These are phyloP conservation scores for Ptilonorhynchus violaceus DNA, from an alignment of 2,113 vertebrate species.

Conservation along the genomic window DNA sequence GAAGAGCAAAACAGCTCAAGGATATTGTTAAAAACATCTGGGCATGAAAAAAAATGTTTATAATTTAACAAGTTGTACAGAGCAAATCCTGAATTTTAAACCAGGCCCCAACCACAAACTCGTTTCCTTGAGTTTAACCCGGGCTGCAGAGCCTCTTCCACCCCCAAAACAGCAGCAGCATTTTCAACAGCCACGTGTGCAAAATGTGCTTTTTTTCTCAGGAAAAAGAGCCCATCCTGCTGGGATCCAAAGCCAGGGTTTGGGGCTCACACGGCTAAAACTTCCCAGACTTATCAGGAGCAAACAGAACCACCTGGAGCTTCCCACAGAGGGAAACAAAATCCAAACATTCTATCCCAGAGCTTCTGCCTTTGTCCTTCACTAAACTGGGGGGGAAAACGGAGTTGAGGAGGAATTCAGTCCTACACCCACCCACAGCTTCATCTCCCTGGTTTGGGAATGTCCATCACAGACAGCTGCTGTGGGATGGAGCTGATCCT, in stretches of 20 bases:
- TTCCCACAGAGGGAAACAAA: not conserved
- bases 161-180: not conserved
- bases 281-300: not conserved
- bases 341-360: not conserved
- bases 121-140: not conserved
- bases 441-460: not conserved
- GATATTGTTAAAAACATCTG: not conserved
- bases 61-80: not conserved
- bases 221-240: not conserved
- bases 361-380: not conserved
- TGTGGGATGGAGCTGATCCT: not conserved
- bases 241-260: not conserved
- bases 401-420: not conserved
- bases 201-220: not conserved
- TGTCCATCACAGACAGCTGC: not conserved
- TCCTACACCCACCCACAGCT: not conserved
- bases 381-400: fast-evolving
- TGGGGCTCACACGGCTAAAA: not conserved
- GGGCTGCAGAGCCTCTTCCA: not conserved
- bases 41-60: not conserved
- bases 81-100: not conserved
- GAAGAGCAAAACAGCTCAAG: not conserved
- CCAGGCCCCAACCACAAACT: not conserved
- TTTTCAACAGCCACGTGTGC: fast-evolving
- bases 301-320: not conserved